These are phyloP conservation scores for Protaetia brevitarsis DNA, from an alignment of 1,140 invertebrate genomes.

Conservation along the genomic window DNA sequence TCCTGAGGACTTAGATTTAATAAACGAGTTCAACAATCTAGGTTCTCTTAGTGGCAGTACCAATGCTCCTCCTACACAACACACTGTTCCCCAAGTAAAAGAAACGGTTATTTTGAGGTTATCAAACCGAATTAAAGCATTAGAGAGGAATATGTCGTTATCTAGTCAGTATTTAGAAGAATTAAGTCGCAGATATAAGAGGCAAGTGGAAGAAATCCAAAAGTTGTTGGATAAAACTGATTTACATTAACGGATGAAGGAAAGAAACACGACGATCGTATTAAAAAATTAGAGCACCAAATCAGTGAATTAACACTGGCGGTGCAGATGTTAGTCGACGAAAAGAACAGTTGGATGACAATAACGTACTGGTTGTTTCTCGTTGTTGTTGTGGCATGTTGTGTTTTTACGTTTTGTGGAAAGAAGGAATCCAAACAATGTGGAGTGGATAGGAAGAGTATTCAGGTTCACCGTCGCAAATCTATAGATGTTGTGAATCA, in stretches of 20 bases:
- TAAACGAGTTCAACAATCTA: slow-evolving; percentile 17
- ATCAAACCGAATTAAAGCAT: slow-evolving; percentile 90
- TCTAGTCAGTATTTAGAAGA: slow-evolving; percentile 95
- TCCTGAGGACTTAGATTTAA: slow-evolving; percentile 35
- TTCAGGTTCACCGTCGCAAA: slow-evolving; percentile 52
- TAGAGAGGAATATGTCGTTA: slow-evolving; percentile 95
- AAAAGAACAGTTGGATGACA: slow-evolving; percentile 62
- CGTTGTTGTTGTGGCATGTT: slow-evolving; percentile 42
- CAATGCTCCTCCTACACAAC: slow-evolving; percentile 28
- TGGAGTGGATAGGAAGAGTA: slow-evolving; percentile 46
- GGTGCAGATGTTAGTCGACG: slow-evolving; percentile 59
- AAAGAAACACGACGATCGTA: slow-evolving; percentile 67
- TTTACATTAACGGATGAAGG: slow-evolving; percentile 71
- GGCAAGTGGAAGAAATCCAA: slow-evolving; percentile 94
- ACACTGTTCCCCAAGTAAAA: slow-evolving; percentile 61
- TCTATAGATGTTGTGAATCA: slow-evolving; percentile 59
- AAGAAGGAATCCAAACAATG: slow-evolving; percentile 41
- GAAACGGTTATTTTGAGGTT: slow-evolving; percentile 94
- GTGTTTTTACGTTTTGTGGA: slow-evolving; percentile 33
- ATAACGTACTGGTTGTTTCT: slow-evolving; percentile 57
- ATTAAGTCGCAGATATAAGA: slow-evolving; percentile 88
- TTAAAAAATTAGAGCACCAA: slow-evolving; percentile 64
- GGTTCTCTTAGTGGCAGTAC: slow-evolving; percentile 21
- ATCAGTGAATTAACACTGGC: slow-evolving; percentile 57
- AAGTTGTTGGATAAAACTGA: slow-evolving; percentile 76